phyloP scores from a whole-genome alignment of 2,888 invertebrate species.

The Polydesmus complanatus region DNA sequence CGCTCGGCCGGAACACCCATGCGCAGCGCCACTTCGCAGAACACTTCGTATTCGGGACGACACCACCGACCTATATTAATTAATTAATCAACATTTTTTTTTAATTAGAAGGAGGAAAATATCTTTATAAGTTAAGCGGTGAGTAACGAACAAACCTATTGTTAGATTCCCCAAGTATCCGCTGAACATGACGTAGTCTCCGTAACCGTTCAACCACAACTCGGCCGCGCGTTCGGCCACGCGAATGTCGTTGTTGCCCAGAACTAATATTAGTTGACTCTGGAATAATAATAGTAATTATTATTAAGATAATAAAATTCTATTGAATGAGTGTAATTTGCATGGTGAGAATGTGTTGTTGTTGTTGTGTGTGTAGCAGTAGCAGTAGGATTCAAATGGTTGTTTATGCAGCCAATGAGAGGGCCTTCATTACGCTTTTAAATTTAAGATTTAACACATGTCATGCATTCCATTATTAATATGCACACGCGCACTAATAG shows the following conservation, averaged over 20 bases:
- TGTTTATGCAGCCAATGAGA: too few species aligned
- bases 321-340: not conserved
- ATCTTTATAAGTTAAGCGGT: not conserved
- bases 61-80: constrained; percentile 22
- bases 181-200: constrained; percentile 25
- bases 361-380: too few species aligned
- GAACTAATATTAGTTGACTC: constrained; percentile 27
- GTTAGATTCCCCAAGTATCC: constrained; percentile 27
- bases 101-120: not conserved
- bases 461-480: too few species aligned
- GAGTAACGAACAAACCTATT: constrained; percentile 24
- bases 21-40: constrained; percentile 23
- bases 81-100: not conserved
- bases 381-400: too few species aligned
- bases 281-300: constrained; percentile 20
- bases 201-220: constrained; percentile 25
- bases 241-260: constrained; percentile 28
- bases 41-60: constrained; percentile 26
- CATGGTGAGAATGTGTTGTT: too few species aligned
- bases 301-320: too few species aligned
- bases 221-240: constrained; percentile 27
- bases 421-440: too few species aligned
- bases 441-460: too few species aligned
- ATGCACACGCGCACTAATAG: too few species aligned
- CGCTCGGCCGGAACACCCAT: constrained; percentile 24